phyloP scores from a whole-genome alignment of 2,888 invertebrate species.

The Ichneumoninae sp. region DNA sequence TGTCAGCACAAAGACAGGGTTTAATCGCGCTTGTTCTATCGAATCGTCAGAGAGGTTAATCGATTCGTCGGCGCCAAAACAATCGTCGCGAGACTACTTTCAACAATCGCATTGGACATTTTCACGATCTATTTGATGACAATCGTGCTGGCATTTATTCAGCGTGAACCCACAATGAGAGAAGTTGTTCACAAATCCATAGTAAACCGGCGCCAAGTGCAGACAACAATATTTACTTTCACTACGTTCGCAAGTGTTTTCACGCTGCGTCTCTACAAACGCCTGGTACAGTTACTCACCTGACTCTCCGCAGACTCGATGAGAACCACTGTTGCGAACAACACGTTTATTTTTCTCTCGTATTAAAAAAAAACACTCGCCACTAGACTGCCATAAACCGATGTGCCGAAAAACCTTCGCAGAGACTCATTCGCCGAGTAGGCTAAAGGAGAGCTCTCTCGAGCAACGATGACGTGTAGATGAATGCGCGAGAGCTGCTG shows the following conservation, averaged over 20 bases:
- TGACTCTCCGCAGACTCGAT: background rate
- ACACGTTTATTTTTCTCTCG: background rate
- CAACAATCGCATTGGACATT: background rate
- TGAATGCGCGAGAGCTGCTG: conserved; percentile 3
- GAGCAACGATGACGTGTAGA: background rate
- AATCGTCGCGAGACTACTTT: too few species aligned
- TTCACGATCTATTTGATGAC: background rate
- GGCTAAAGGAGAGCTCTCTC: background rate
- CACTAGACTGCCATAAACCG: background rate
- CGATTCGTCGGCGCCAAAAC: too few species aligned
- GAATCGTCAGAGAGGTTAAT: too few species aligned
- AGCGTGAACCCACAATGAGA: background rate
- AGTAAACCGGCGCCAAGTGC: background rate
- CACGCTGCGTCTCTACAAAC: background rate
- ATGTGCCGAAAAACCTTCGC: background rate
- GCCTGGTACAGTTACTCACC: conserved; percentile 1
- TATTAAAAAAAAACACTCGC: background rate
- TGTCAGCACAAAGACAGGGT: too few species aligned
- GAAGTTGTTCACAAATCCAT: background rate
- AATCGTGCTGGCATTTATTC: background rate
- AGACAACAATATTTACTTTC: background rate
- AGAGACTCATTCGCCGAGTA: background rate
- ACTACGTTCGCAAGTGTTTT: background rate
- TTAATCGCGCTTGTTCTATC: too few species aligned
- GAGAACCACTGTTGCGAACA: conserved; percentile 10